Conservation (phyloP, 2,888 invertebrate species). For the Trachelus troglodyta region DNA sequence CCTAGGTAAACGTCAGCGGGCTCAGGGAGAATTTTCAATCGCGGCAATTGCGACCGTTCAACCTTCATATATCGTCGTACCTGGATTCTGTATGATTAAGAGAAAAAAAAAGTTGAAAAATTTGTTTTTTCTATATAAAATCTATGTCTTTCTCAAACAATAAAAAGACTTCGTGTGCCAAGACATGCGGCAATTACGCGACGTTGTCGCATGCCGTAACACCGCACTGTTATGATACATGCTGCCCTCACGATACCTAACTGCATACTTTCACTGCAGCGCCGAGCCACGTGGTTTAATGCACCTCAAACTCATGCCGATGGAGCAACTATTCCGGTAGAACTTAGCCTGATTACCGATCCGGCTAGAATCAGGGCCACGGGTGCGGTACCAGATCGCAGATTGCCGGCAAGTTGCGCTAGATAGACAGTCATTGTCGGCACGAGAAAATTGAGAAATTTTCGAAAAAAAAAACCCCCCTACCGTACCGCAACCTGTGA, state of each 20-base stretch:
- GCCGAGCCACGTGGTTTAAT: conserved; percentile 7
- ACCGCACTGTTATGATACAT: conserved; percentile 23
- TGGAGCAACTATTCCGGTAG: conserved; percentile 7
- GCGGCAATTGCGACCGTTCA: background rate
- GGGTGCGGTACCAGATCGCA: conserved; percentile 16
- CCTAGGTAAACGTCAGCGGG: background rate
- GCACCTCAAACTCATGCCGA: conserved; percentile 3
- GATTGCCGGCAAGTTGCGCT: background rate
- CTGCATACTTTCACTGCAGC: conserved; percentile 37
- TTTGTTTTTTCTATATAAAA: background rate
- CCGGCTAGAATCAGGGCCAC: conserved; percentile 36
- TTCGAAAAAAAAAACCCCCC: background rate
- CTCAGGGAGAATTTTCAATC: background rate
- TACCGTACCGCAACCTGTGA: background rate
- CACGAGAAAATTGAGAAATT: background rate
- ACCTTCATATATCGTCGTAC: background rate
- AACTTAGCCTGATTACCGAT: background rate
- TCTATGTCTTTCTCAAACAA: background rate
- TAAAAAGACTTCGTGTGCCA: background rate
- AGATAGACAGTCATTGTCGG: background rate
- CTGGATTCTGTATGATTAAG: background rate
- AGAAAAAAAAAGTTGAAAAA: background rate
- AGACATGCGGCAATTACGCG: conserved; percentile 33
- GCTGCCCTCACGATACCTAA: conserved; percentile 17
- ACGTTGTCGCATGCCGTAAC: conserved; percentile 25